These are phyloP conservation scores for Anisognathus igniventris DNA, from an alignment of 2,797 vertebrate species.

Conservation along the genomic window DNA sequence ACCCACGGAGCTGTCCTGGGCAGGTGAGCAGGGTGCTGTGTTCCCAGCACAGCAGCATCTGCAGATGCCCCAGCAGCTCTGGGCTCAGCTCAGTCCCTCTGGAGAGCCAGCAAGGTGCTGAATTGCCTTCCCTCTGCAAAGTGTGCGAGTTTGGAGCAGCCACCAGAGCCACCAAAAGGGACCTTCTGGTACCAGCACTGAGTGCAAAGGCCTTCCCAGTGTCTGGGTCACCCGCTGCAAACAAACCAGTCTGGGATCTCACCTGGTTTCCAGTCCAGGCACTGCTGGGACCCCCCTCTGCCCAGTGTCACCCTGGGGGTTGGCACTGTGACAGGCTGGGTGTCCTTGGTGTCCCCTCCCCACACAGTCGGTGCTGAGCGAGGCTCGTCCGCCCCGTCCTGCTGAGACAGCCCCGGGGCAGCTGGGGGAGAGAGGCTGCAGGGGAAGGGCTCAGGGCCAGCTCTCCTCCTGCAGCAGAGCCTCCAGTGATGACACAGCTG, in stretches of 20 bases:
- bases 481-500: not conserved
- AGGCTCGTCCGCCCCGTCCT: not conserved
- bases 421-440: not conserved
- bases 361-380: not conserved
- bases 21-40: not conserved
- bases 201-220: not conserved
- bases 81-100: not conserved
- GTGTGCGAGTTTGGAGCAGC: not conserved
- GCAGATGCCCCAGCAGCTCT: not conserved
- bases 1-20: not conserved
- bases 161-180: not conserved
- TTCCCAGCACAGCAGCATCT: not conserved
- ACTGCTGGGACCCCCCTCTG: not conserved
- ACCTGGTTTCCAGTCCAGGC: not conserved
- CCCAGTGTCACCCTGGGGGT: not conserved
- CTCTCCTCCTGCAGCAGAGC: not conserved
- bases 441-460: not conserved
- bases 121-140: not conserved
- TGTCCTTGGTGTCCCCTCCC: not conserved
- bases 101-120: not conserved
- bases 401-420: not conserved
- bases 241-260: not conserved
- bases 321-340: not conserved
- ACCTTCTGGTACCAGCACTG: not conserved
- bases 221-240: fast-evolving